These are phyloP conservation scores for Luperina testacea DNA, from an alignment of 2,888 invertebrate genomes.

Conservation along the genomic window DNA sequence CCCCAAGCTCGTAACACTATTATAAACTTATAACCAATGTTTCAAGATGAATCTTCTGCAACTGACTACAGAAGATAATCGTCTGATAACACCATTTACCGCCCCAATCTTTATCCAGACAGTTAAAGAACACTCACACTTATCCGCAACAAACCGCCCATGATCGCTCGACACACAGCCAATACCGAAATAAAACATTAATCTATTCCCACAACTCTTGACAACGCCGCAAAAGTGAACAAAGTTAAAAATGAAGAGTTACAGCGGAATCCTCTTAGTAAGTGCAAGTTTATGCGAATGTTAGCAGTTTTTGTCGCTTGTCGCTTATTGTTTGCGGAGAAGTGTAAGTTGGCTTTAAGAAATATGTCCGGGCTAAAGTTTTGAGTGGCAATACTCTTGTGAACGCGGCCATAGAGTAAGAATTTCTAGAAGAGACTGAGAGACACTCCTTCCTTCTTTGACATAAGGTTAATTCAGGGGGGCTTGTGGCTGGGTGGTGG, in stretches of 20 bases:
- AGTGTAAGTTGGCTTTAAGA: conserved; percentile 51
- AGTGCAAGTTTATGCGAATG: conserved; percentile 55
- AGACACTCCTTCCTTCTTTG: not conserved
- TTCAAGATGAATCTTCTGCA: not conserved
- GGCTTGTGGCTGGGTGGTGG: too few relatives aligned
- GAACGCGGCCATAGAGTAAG: not conserved
- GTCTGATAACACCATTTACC: not conserved
- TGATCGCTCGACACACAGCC: not conserved
- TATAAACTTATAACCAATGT: not conserved
- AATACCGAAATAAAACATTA: conserved; percentile 43
- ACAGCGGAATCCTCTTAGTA: conserved; percentile 58
- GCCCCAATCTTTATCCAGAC: not conserved
- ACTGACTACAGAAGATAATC: not conserved
- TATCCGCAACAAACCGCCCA: not conserved
- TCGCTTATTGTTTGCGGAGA: conserved; percentile 34
- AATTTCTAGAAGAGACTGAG: not conserved
- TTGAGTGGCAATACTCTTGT: conserved; percentile 34
- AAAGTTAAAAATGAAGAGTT: conserved; percentile 57
- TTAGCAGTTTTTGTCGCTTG: conserved; percentile 36
- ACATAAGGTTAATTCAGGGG: too few relatives aligned
- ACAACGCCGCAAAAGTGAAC: conserved; percentile 23
- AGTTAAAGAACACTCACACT: not conserved
- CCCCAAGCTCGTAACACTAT: too few relatives aligned
- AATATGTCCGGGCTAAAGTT: conserved; percentile 48
- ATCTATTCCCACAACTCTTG: conserved; percentile 33